Evolutionary conservation across 2,888 invertebrate species (phyloP).

Genomic region (Aphrophora alni): DNA sequence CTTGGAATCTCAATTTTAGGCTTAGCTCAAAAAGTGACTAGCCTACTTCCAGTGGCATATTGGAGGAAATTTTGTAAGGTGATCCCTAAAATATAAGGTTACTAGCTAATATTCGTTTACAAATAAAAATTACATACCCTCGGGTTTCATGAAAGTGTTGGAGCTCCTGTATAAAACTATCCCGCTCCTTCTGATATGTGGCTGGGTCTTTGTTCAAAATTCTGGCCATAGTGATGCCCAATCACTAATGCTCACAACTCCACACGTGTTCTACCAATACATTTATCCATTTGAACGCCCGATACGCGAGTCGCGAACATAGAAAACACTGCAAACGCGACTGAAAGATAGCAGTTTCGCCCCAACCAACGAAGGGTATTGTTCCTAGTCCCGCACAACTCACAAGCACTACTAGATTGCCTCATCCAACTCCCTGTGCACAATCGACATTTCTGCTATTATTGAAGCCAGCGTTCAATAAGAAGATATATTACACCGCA

Average conservation of each 20-base stretch:
- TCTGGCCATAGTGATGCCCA: conserved; percentile 48
- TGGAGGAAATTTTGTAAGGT: background rate
- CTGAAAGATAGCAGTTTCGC: conserved; percentile 39
- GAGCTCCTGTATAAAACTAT: conserved; percentile 82
- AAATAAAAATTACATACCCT: conserved; percentile 70
- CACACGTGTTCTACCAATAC: conserved; percentile 40
- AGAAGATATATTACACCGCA: background rate
- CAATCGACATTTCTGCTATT: conserved; percentile 13
- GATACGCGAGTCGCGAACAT: conserved; percentile 37
- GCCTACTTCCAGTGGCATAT: background rate
- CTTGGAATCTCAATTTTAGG: background rate
- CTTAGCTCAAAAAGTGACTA: background rate
- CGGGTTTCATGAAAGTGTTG: conserved; percentile 90
- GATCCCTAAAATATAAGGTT: background rate
- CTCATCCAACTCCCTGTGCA: conserved; percentile 39
- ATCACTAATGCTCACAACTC: conserved; percentile 38
- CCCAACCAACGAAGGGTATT: conserved; percentile 40
- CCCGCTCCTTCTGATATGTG: conserved; percentile 78
- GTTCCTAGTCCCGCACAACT: conserved; percentile 41
- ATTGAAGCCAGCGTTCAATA: background rate
- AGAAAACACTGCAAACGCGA: conserved; percentile 41
- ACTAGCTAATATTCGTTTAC: background rate
- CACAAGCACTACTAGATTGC: conserved; percentile 39
- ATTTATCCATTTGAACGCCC: conserved; percentile 40
- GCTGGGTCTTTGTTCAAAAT: conserved; percentile 67